A percentile compares a stretch with the other conserved stretches of the same genome.
These are phyloP conservation scores for Ptilonorhynchus violaceus DNA, from an alignment of 2,113 vertebrate genomes.

Conservation along the genomic window DNA sequence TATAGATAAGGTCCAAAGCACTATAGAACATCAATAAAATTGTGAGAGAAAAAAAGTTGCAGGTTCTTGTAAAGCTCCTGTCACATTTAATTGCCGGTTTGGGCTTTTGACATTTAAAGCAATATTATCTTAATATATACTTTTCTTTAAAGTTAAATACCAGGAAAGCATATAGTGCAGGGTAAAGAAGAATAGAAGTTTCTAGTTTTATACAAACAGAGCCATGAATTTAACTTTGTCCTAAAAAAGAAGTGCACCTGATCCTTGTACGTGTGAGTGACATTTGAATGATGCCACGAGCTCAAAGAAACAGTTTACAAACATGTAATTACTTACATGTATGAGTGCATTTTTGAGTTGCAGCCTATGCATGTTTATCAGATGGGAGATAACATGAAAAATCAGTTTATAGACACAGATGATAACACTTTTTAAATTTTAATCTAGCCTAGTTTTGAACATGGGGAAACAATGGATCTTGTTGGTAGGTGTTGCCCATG, in stretches of 20 bases:
- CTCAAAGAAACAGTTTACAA: neutral
- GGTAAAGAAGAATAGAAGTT: neutral
- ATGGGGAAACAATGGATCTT: neutral
- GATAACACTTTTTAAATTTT: neutral
- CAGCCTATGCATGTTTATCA: neutral
- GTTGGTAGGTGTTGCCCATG: neutral
- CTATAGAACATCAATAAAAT: neutral
- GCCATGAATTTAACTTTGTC: neutral
- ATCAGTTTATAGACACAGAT: neutral
- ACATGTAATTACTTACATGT: neutral
- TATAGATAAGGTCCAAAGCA: slow-evolving; percentile 22
- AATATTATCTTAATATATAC: neutral
- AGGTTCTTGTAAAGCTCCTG: neutral
- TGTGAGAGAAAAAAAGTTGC: neutral
- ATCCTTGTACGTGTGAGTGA: neutral
- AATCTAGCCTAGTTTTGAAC: neutral
- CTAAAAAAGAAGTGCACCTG: neutral
- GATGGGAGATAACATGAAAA: neutral
- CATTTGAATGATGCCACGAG: neutral
- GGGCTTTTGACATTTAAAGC: slow-evolving; percentile 1
- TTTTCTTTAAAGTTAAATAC: neutral
- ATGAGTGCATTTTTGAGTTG: neutral
- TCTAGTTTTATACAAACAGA: neutral
- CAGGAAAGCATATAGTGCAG: neutral
- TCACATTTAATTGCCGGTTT: neutral